Evolutionary conservation across 2,888 invertebrate genomes (phyloP).

Genomic region (Hyles lineata): DNA sequence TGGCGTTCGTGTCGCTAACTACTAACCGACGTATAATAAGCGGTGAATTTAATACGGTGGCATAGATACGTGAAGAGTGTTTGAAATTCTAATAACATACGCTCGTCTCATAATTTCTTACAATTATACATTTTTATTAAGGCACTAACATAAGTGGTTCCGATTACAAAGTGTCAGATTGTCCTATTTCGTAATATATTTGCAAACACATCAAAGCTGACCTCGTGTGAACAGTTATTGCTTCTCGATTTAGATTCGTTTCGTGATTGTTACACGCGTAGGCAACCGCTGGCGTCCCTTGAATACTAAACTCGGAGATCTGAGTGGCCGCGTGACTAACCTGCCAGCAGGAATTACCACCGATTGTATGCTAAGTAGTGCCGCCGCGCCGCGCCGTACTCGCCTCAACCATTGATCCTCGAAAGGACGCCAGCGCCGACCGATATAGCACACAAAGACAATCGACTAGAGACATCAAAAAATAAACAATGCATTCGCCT

Average conservation of each 20-base stretch:
- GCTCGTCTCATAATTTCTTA: background rate
- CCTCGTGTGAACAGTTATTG: slow-evolving; percentile 80
- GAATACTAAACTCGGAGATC: slow-evolving; percentile 73
- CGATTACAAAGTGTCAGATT: slow-evolving; percentile 27
- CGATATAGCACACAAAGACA: slow-evolving; percentile 12
- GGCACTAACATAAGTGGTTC: slow-evolving; percentile 7
- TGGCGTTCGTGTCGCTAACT: slow-evolving; percentile 20
- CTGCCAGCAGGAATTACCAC: slow-evolving; percentile 73
- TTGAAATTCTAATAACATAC: slow-evolving; percentile 5
- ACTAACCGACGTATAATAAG: slow-evolving; percentile 8
- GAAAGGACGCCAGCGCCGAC: slow-evolving; percentile 27
- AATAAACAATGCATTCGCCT: background rate
- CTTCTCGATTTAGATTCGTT: slow-evolving; percentile 71
- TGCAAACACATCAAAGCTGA: slow-evolving; percentile 70
- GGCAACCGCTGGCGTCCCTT: slow-evolving; percentile 59
- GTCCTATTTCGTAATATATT: slow-evolving; percentile 66
- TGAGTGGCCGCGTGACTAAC: slow-evolving; percentile 77
- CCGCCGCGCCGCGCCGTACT: slow-evolving; percentile 41
- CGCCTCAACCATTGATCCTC: slow-evolving; percentile 45
- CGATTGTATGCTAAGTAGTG: slow-evolving; percentile 79
- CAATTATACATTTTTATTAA: slow-evolving; percentile 5
- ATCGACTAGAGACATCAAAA: background rate
- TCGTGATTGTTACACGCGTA: slow-evolving; percentile 70
- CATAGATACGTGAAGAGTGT: slow-evolving; percentile 10
- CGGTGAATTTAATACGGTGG: slow-evolving; percentile 3